Evolutionary conservation across 2,888 invertebrate species (phyloP), one percentile per base, ranked within the genome.

Genomic region (Rhagium mordax): DNA sequence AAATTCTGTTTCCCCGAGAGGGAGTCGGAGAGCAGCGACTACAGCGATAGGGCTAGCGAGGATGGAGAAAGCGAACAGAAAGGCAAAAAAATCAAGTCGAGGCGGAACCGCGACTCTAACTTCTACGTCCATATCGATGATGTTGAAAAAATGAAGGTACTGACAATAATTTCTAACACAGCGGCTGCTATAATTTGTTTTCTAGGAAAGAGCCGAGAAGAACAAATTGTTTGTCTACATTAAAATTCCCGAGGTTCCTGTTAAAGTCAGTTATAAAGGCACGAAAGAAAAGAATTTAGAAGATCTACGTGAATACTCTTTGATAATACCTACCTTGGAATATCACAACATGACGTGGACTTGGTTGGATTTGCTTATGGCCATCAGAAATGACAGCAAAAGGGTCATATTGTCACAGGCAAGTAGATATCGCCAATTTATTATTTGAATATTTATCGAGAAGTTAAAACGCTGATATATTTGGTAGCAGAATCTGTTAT

Each of bases 341-440:
- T 99, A 98, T 88, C 99, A 99, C 88, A 99, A 99, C 87, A 96
- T 97, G 68, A 99, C 98, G 2, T 99, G 99, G 99, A 99, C 99
- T 0, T 99, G 99, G 99, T 91, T 99, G 21, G 99, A 99, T 89
- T 90, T 99, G 81, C 89, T 99, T 76, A 90, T 99, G 84, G 98
- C 98, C 1, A 96, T 99, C 90, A 97, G 99, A 89, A 96, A 94
- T 81, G 97, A 98, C 81, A 97, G 96, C 68, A 93, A 98, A 81
- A 92, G 95, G 82, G 97, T 93, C 16, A 93, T 96, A 74, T 88
- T 97, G 15, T 94, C 96, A 51, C 95, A 96, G 89, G 93, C 93
- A 83, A 81, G 20, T 51, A 10, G 3, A 13, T 49, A 48, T 10
- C 4, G 1, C 33, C 8, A 16, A 48, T n/a, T n/a, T n/a, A n/a